Conservation (phyloP, 2,888 invertebrate genomes). For the Sinodicranocentrus sp. region DNA sequence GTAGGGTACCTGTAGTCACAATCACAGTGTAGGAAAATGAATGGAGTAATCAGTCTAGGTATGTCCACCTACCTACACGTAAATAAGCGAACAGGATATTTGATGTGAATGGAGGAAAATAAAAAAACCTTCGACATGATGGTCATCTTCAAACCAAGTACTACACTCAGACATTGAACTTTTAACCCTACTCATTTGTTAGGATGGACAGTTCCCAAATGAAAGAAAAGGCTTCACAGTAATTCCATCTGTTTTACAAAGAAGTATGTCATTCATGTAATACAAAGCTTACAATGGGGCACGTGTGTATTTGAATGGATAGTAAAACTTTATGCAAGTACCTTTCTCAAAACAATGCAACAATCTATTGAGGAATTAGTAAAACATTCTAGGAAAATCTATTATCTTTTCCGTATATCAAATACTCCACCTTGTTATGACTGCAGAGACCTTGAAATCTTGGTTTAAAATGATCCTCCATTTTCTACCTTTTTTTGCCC, state of each 20-base stretch:
- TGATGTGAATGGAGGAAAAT: background rate
- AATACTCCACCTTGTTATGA: constrained; percentile 7
- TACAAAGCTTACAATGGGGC: background rate
- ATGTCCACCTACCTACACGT: background rate
- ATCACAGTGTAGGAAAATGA: too few species aligned
- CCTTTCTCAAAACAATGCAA: constrained; percentile 5
- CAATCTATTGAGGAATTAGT: background rate
- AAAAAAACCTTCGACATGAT: constrained; percentile 56
- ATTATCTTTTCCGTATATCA: background rate
- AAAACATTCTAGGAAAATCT: background rate
- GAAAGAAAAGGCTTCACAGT: constrained; percentile 55
- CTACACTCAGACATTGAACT: constrained; percentile 66
- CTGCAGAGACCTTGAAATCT: constrained; percentile 1
- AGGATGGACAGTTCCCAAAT: constrained; percentile 66
- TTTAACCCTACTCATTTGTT: constrained; percentile 67
- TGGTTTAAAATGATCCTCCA: constrained; percentile 1
- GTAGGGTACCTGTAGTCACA: too few species aligned
- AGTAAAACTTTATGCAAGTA: background rate
- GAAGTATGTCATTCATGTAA: too few species aligned
- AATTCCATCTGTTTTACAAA: too few species aligned
- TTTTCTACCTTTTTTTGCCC: background rate
- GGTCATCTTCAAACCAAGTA: constrained; percentile 50
- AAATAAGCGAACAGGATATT: constrained; percentile 38
- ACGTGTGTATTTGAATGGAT: background rate
- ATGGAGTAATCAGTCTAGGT: background rate